Percentiles rank a stretch among this genome's conserved stretches.
Conservation (phyloP, 2,797 vertebrate species). For the Lepidocolaptes lacrymiger region DNA sequence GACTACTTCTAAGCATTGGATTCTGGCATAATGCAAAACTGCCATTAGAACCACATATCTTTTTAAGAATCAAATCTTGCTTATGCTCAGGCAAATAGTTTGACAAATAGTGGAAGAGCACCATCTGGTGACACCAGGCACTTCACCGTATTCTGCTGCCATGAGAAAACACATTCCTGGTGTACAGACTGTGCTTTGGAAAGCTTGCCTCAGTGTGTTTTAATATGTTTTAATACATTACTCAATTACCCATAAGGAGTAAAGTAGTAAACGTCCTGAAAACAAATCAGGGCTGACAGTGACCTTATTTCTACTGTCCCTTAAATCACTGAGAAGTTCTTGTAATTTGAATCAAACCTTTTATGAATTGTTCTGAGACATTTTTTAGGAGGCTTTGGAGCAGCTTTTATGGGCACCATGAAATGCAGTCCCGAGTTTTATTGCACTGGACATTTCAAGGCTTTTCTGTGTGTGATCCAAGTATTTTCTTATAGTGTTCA, state of each 20-base stretch:
- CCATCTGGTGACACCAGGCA: conserved; percentile 43
- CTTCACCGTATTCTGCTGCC: not conserved
- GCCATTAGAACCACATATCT: not conserved
- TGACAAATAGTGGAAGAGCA: conserved; percentile 27
- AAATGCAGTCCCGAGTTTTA: conserved; percentile 59
- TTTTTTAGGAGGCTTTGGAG: conserved; percentile 29
- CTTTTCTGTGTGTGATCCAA: conserved; percentile 50
- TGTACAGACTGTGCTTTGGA: not conserved
- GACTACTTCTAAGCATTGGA: not conserved
- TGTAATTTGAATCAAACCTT: conserved; percentile 31
- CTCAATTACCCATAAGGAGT: not conserved
- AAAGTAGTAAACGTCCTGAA: not conserved
- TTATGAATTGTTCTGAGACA: conserved; percentile 40
- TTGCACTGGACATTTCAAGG: conserved; percentile 55
- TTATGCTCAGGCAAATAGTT: accelerated
- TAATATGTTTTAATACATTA: not conserved
- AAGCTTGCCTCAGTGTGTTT: not conserved
- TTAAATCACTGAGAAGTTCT: conserved; percentile 45
- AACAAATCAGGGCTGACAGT: not conserved
- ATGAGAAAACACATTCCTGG: not conserved
- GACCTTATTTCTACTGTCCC: not conserved
- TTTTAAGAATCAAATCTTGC: not conserved
- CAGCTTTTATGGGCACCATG: conserved; percentile 3
- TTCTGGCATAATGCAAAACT: not conserved
- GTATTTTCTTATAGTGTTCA: conserved; percentile 54